Evolutionary conservation across 2,888 invertebrate species (phyloP).

Genomic region (Lithophane leautieri): DNA sequence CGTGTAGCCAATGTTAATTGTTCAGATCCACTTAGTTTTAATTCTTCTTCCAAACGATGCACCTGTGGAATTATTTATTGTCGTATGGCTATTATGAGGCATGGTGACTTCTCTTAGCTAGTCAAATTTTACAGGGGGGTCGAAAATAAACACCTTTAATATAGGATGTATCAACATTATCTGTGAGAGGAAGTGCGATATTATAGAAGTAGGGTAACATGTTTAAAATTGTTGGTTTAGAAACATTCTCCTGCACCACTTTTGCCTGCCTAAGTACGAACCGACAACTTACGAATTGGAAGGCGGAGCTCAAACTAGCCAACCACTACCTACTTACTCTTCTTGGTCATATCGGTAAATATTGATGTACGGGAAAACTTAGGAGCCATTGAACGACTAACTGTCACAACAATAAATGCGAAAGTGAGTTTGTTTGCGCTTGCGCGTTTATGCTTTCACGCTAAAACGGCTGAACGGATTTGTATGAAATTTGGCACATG

Average conservation of each 20-base stretch:
- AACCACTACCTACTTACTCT: not conserved
- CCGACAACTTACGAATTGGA: not conserved
- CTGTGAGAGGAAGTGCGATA: too few species aligned
- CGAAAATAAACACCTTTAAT: not conserved
- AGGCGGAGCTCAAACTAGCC: not conserved
- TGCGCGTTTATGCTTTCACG: too few species aligned
- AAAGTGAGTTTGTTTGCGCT: too few species aligned
- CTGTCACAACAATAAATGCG: not conserved
- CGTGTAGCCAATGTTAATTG: constrained; percentile 91
- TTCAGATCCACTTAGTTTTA: constrained; percentile 91
- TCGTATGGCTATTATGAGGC: not conserved
- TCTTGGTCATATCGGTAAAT: too few species aligned
- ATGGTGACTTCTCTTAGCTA: not conserved
- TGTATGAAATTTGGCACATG: too few species aligned
- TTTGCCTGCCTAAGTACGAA: not conserved
- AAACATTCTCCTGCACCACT: too few species aligned
- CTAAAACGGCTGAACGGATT: too few species aligned
- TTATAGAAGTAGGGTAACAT: too few species aligned
- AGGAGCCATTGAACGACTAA: not conserved
- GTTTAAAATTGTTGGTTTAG: too few species aligned
- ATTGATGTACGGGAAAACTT: not conserved
- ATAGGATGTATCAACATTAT: too few species aligned
- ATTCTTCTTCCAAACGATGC: constrained; percentile 78
- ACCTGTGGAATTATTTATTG: constrained; percentile 61
- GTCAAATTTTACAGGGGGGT: not conserved